A percentile compares a stretch with the other conserved stretches of the same genome.
Conservation (phyloP, 2,113 vertebrate species). For the Nansenia antarctica region DNA sequence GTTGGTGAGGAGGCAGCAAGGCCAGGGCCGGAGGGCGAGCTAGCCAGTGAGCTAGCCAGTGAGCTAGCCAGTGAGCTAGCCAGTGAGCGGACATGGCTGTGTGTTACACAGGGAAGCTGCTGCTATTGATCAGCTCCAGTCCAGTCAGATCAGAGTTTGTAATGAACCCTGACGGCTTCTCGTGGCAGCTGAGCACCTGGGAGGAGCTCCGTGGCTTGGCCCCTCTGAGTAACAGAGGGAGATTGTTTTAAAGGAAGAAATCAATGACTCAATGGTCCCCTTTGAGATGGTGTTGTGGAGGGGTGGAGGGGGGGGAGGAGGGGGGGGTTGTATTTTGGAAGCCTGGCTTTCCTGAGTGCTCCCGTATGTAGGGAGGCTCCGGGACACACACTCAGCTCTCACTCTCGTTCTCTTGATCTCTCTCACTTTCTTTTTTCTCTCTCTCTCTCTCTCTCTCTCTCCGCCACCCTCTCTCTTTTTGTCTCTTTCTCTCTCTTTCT, state of each 20-base stretch:
- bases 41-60: too few relatives aligned
- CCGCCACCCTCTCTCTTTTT: background rate
- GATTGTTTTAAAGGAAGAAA: slow-evolving; percentile 4
- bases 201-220: background rate
- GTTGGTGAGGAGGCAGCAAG: background rate
- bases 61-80: too few relatives aligned
- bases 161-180: slow-evolving; percentile 12
- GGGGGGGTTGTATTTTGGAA: too few relatives aligned
- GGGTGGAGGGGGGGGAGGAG: background rate
- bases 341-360: too few relatives aligned
- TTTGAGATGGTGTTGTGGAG: too few relatives aligned
- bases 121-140: slow-evolving; percentile 2
- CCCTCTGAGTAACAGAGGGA: background rate
- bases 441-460: too few relatives aligned
- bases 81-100: too few relatives aligned
- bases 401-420: too few relatives aligned
- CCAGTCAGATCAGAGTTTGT: background rate
- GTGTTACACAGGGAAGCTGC: too few relatives aligned
- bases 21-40: background rate
- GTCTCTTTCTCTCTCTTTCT: background rate
- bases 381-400: too few relatives aligned
- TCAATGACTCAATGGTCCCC: background rate
- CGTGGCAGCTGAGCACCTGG: background rate
- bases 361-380: too few relatives aligned
- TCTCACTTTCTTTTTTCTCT: too few relatives aligned